Conservation (phyloP, 2,113 vertebrate species). For the Dromaius novaehollandiae region DNA sequence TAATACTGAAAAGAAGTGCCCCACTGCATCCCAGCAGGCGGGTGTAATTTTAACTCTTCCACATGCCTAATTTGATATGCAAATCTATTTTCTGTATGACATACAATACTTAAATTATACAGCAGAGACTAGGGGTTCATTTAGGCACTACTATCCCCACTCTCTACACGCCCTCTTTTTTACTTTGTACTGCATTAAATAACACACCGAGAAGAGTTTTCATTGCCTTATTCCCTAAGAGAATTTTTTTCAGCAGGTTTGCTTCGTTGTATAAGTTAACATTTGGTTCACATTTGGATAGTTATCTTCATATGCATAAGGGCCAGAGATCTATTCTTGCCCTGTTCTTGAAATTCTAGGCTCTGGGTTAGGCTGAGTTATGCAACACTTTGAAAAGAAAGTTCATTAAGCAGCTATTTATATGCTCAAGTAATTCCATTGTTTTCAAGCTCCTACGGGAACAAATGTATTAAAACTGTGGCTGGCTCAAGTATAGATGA, state of each 20-base stretch:
- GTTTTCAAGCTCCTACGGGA: background rate
- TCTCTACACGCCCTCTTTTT: background rate
- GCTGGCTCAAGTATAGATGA: background rate
- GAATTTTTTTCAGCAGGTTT: background rate
- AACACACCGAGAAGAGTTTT: background rate
- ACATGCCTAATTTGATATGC: slow-evolving; percentile 14
- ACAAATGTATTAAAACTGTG: background rate
- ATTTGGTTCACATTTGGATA: background rate
- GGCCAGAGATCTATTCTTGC: background rate
- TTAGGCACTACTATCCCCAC: background rate
- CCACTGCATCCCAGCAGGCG: background rate
- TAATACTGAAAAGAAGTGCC: slow-evolving; percentile 22
- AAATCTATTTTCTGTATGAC: background rate
- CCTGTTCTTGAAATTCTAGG: background rate
- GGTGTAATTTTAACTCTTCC: slow-evolving; percentile 42
- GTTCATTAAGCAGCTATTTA: slow-evolving; percentile 28
- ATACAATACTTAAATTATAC: background rate
- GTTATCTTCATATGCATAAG: background rate
- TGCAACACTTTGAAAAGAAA: background rate
- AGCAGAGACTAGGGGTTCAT: background rate
- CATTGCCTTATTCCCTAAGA: background rate
- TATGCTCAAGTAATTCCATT: slow-evolving; percentile 10
- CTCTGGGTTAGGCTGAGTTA: background rate
- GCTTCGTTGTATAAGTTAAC: background rate
- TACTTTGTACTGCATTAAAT: background rate